Evolutionary conservation across 2,797 vertebrate genomes (phyloP).

Genomic region (Brachyrhaphis roseni): DNA sequence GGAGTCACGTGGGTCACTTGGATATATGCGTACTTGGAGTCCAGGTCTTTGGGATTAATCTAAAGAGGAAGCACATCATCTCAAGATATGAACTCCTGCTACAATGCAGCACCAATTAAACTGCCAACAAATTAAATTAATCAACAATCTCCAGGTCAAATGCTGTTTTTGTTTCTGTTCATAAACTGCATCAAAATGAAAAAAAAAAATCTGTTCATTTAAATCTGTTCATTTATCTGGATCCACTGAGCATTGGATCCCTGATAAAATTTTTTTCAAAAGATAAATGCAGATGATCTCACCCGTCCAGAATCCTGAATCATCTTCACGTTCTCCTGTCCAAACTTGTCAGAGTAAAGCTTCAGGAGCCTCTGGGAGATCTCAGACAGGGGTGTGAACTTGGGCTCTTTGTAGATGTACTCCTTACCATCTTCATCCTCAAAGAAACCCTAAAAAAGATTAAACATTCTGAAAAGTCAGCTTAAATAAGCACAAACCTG

Average conservation of each 20-base stretch:
- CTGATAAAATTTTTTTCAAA: not conserved
- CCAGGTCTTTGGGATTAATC: slow-evolving; percentile 98
- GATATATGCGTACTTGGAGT: slow-evolving; percentile 97
- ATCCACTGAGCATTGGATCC: not conserved
- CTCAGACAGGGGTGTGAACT: slow-evolving; percentile 95
- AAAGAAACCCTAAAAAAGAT: slow-evolving; percentile 89
- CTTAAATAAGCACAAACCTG: slow-evolving; percentile 3
- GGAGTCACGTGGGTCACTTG: slow-evolving; percentile 96
- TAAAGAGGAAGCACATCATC: slow-evolving; percentile 48
- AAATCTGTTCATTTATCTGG: too few relatives aligned
- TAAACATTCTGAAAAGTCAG: slow-evolving; percentile 7
- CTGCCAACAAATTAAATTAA: not conserved
- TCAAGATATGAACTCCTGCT: not conserved
- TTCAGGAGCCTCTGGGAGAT: slow-evolving; percentile 96
- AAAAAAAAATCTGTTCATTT: not conserved
- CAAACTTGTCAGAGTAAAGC: slow-evolving; percentile 97
- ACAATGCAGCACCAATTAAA: not conserved
- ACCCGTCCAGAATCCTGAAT: slow-evolving; percentile 98
- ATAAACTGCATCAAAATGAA: not conserved
- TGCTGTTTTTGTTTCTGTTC: not conserved
- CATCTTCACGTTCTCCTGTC: slow-evolving; percentile 97
- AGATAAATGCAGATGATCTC: slow-evolving; percentile 33
- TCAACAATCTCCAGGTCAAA: not conserved
- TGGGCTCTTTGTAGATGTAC: slow-evolving; percentile 99
- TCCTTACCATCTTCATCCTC: slow-evolving; percentile 99